Conservation (phyloP, 1,140 invertebrate genomes). For the Drosophila pruinosa region DNA sequence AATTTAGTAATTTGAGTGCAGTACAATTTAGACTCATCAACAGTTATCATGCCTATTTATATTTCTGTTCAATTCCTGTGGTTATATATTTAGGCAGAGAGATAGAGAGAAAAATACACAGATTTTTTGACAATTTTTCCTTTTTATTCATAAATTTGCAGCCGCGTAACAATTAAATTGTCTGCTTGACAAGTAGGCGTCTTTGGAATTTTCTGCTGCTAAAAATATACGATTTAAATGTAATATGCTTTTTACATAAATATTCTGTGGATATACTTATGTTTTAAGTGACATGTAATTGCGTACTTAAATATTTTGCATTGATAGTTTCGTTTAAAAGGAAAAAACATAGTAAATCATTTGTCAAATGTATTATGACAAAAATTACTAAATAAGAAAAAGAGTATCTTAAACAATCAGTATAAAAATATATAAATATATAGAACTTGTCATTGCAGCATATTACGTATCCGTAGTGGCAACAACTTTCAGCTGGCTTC, state of each 20-base stretch:
- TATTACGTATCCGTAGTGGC: slow-evolving; percentile 2
- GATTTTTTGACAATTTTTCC: not conserved
- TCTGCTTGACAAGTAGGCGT: not conserved
- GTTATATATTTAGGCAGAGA: too few species aligned
- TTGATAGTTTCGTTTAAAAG: not conserved
- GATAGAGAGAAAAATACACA: too few species aligned
- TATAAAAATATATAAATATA: slow-evolving; percentile 8
- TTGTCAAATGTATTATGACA: too few species aligned
- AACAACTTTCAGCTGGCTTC: slow-evolving; percentile 41
- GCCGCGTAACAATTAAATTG: not conserved
- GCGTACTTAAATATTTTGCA: too few species aligned
- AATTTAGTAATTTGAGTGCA: not conserved
- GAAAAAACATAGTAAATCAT: too few species aligned
- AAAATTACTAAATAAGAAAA: too few species aligned
- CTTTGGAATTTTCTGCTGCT: not conserved
- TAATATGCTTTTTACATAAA: not conserved
- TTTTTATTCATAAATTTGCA: not conserved
- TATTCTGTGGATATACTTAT: too few species aligned
- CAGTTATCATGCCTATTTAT: not conserved
- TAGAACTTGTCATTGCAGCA: not conserved
- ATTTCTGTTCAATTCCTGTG: not conserved
- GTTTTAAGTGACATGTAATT: not conserved
- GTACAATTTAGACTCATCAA: too few species aligned
- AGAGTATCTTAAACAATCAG: too few species aligned
- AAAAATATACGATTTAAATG: not conserved